Percentiles rank a stretch among this genome's conserved stretches.
Conservation (phyloP, 2,113 vertebrate genomes). For the Triplophysa rosa region DNA sequence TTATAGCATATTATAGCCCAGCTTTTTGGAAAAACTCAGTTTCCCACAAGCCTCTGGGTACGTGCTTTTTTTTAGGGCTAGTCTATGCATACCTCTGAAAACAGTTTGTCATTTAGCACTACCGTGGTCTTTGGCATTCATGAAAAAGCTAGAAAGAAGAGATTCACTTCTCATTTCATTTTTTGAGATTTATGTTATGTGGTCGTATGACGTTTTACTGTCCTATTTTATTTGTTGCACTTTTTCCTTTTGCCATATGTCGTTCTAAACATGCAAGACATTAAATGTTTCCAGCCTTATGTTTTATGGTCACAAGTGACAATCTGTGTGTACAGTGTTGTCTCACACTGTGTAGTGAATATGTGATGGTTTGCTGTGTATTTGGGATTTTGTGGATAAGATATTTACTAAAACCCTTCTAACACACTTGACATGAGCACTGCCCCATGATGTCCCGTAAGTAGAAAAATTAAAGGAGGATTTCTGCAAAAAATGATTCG, state of each 20-base stretch:
- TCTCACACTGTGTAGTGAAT: slow-evolving; percentile 51
- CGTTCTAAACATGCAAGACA: slow-evolving; percentile 18
- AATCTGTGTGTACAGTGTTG: slow-evolving; percentile 48
- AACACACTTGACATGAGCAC: slow-evolving; percentile 3
- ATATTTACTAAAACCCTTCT: slow-evolving; percentile 16
- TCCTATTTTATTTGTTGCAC: slow-evolving; percentile 18
- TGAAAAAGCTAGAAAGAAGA: slow-evolving; percentile 28
- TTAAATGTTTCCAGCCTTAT: slow-evolving; percentile 30
- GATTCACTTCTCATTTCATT: slow-evolving; percentile 34
- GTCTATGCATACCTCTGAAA: slow-evolving; percentile 23
- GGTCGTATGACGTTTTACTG: slow-evolving; percentile 10
- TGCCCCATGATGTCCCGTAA: slow-evolving; percentile 7
- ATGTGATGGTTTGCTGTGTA: slow-evolving; percentile 52
- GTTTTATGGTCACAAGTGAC: slow-evolving; percentile 46
- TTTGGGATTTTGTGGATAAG: slow-evolving; percentile 20
- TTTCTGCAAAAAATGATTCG: not conserved
- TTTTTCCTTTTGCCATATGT: slow-evolving; percentile 23
- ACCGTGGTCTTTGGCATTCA: slow-evolving; percentile 6
- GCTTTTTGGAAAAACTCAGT: not conserved
- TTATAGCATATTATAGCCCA: slow-evolving; percentile 9
- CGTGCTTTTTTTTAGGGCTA: slow-evolving; percentile 7
- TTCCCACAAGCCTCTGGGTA: slow-evolving; percentile 5
- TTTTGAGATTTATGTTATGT: not conserved
- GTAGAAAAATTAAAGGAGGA: not conserved
- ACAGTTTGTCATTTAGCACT: slow-evolving; percentile 35